Evolutionary conservation across 2,888 invertebrate genomes (phyloP), one percentile per base, ranked within the genome.

Genomic region (Thumatha senex): DNA sequence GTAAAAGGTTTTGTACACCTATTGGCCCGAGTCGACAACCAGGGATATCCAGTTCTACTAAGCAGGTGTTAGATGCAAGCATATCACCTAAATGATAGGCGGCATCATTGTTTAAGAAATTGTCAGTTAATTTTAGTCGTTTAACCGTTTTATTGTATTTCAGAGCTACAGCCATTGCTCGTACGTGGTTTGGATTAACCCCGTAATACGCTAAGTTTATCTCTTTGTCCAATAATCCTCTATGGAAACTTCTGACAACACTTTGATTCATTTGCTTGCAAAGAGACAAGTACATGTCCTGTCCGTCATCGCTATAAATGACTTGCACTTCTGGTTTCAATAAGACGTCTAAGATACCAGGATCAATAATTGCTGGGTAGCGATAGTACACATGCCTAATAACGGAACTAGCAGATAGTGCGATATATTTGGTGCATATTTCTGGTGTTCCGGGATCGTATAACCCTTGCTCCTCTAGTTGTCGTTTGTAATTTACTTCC

Each of bases 161-260:
- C 13, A 90, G 58, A 14, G 87, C 86, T 29, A 70, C 57, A 1
- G 78, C 68, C 82, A 89, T 89, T 0, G 88, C 74, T 1, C 83
- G 74, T 0, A 89, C 65, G 11, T 80, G 82, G n/a, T 52, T 46
- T 0, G 85, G 76, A 58, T 81, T 72, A 7, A 89, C 71, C 34
- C 87, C 67, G 51, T 89, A 90, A 63, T 86, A 88, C 5, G 57
- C 72, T 15, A 90, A 67, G 57, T 89, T 76, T 15, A 90, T 86
- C 7, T 42, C 51, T 7, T 68, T 57, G 5, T 68, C 67, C 1
- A 84, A 46, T 15, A 90, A 67, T 0, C 70, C 72, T 54, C 47
- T 76, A 49, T 79, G 48, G 57, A 89, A 88, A 4, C 38, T 48
- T 51, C 59, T 72, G 0, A 89, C 74, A 1, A 83, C 82, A 30